Percentiles rank a stretch among this genome's conserved stretches.
Evolutionary conservation across 2,113 vertebrate species (phyloP).

Genomic region (Chunga burmeisteri): DNA sequence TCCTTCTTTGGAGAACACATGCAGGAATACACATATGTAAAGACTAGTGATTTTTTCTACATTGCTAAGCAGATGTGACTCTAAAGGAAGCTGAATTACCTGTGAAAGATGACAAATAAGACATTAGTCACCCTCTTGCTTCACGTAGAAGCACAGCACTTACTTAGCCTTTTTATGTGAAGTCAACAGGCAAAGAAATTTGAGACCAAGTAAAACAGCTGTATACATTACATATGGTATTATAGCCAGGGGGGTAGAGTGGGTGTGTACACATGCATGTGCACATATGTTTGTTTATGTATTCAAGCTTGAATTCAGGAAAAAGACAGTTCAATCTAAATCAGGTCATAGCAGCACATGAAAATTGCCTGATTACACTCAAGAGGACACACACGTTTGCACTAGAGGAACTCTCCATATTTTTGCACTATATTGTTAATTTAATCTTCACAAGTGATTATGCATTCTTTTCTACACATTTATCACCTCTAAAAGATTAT

Average conservation of each 20-base stretch:
- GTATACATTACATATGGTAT: not conserved
- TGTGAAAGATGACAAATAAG: not conserved
- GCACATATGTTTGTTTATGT: rapidly evolving
- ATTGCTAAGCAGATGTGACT: not conserved
- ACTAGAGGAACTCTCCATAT: not conserved
- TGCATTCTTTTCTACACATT: not conserved
- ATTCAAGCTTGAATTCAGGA: not conserved
- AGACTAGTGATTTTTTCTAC: not conserved
- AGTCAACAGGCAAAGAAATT: not conserved
- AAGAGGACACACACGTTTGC: not conserved
- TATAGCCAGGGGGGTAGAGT: not conserved
- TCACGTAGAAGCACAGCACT: not conserved
- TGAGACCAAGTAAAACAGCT: not conserved
- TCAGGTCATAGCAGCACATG: not conserved
- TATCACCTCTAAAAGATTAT: not conserved
- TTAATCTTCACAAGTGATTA: not conserved
- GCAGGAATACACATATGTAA: not conserved
- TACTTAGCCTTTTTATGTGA: not conserved
- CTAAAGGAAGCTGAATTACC: not conserved
- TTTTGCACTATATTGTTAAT: not conserved
- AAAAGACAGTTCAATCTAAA: not conserved
- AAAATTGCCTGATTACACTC: not conserved
- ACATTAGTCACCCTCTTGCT: not conserved
- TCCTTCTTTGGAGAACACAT: not conserved
- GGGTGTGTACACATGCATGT: rapidly evolving